Conservation (phyloP, 2,797 vertebrate species). For the Sternotherus odoratus region DNA sequence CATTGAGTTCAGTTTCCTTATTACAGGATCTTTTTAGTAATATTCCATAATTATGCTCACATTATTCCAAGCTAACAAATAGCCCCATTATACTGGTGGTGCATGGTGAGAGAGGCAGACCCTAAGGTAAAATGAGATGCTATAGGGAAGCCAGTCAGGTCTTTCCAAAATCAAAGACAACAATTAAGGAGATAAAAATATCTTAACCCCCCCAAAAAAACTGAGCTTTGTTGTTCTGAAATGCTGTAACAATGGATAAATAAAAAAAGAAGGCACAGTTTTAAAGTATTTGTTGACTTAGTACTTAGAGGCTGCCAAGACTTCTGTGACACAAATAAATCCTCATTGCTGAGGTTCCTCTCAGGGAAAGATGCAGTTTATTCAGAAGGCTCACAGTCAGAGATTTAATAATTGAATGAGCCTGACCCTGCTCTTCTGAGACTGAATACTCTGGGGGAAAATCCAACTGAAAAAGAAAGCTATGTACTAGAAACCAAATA, state of each 20-base stretch:
- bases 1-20: background rate
- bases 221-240: background rate
- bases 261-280: background rate
- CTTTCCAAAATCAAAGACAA: background rate
- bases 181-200: background rate
- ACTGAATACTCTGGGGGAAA: background rate
- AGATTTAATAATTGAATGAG: constrained; percentile 57
- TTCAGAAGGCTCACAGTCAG: constrained; percentile 22
- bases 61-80: background rate
- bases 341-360: background rate
- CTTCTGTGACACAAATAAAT: constrained; percentile 46
- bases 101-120: background rate
- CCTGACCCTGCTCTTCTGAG: constrained; percentile 7
- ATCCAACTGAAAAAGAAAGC: constrained; percentile 37
- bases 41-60: constrained; percentile 2
- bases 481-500: constrained; percentile 1
- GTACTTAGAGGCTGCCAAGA: constrained; percentile 34
- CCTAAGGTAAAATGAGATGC: background rate
- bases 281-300: constrained; percentile 45
- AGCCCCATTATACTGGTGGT: background rate
- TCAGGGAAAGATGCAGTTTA: constrained; percentile 30
- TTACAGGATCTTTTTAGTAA: background rate
- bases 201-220: background rate
- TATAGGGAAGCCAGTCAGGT: background rate
- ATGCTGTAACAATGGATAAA: background rate